These are phyloP conservation scores for Brachionus rotundiformis DNA, from an alignment of 1,140 invertebrate genomes.

Conservation along the genomic window DNA sequence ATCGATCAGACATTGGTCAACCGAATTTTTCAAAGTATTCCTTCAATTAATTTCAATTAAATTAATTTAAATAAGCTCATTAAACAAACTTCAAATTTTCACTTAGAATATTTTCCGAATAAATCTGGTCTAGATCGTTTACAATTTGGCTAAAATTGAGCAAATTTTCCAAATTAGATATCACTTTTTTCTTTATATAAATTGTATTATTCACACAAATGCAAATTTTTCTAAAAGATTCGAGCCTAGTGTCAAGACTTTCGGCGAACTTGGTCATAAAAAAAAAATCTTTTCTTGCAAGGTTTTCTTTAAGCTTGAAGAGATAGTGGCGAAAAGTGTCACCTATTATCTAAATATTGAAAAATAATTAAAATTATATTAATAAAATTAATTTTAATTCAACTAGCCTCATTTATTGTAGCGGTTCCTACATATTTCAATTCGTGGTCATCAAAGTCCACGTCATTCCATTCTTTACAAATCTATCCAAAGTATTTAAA, in stretches of 20 bases:
- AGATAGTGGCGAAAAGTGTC: slow-evolving; percentile 11
- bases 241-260: background rate
- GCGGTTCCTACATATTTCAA: background rate
- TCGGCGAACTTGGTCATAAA: background rate
- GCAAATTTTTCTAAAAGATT: slow-evolving; percentile 14
- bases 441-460: slow-evolving; percentile 9
- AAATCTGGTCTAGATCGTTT: background rate
- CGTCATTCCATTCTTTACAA: slow-evolving; percentile 36
- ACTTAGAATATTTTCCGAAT: background rate
- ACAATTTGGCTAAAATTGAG: background rate
- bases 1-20: background rate
- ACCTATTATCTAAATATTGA: background rate
- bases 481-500: background rate
- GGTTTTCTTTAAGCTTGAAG: background rate
- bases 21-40: slow-evolving; percentile 4
- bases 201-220: slow-evolving; percentile 12
- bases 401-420: slow-evolving; percentile 16
- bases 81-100: background rate
- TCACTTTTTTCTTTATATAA: slow-evolving; percentile 9
- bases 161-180: background rate
- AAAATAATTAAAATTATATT: background rate
- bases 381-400: no score
- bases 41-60: background rate
- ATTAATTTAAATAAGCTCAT: background rate
- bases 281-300: slow-evolving; percentile 10